Percentiles rank a stretch among this genome's conserved stretches.
Conservation (phyloP, 1,140 invertebrate species). For the Nebria ingens region DNA sequence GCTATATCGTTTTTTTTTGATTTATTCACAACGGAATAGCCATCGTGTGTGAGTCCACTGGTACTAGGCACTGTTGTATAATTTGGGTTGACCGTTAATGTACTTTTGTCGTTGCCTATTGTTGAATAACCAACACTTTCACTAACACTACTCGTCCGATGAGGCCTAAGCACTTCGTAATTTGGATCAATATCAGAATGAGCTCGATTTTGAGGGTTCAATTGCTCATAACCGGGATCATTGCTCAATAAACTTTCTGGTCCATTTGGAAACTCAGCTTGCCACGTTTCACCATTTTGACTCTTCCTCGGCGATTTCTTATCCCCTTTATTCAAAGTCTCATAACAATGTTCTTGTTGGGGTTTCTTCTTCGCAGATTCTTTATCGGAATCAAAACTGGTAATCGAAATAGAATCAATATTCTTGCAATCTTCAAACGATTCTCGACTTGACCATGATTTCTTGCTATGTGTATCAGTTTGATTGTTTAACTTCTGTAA, state of each 20-base stretch:
- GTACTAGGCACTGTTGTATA: constrained; percentile 23
- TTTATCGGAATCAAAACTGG: not conserved
- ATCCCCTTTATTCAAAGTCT: constrained; percentile 25
- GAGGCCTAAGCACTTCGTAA: constrained; percentile 54
- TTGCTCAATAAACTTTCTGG: constrained; percentile 45
- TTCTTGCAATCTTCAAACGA: constrained; percentile 4
- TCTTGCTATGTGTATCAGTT: not conserved
- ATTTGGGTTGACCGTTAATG: constrained; percentile 23
- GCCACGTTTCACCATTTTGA: constrained; percentile 47
- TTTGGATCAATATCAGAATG: constrained; percentile 53
- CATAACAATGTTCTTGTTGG: constrained; percentile 27
- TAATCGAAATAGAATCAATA: constrained; percentile 1
- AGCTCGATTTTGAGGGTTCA: constrained; percentile 22
- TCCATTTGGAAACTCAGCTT: constrained; percentile 38
- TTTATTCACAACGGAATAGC: constrained; percentile 46
- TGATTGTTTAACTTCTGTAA: constrained; percentile 14
- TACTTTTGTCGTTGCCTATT: constrained; percentile 26
- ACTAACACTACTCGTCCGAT: constrained; percentile 26
- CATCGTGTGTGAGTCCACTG: constrained; percentile 20
- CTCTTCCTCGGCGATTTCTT: constrained; percentile 35
- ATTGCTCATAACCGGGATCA: constrained; percentile 52
- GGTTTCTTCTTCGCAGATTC: not conserved
- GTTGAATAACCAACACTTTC: constrained; percentile 35
- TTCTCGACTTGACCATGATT: not conserved
- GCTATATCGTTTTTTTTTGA: constrained; percentile 28